Evolutionary conservation across 2,888 invertebrate species (phyloP).

Genomic region (Polyommatus iphigenia): DNA sequence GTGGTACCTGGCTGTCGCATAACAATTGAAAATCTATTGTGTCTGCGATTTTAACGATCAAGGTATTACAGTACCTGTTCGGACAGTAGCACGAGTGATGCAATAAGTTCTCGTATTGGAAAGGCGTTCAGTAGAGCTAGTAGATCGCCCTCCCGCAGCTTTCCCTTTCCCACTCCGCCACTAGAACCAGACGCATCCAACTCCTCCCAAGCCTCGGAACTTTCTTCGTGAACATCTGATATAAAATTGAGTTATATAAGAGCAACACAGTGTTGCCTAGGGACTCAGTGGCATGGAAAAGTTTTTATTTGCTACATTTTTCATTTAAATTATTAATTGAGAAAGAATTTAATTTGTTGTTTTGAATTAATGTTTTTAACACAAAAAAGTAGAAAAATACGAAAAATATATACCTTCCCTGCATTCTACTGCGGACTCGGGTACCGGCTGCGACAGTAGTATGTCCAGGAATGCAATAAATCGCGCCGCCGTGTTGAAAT

Average conservation of each 20-base stretch:
- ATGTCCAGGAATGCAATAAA: constrained; percentile 58
- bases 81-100: constrained; percentile 54
- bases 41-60: no score
- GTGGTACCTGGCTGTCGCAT: no score
- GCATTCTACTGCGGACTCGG: constrained; percentile 62
- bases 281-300: no score
- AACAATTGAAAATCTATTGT: no score
- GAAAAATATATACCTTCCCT: constrained; percentile 56
- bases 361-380: background rate
- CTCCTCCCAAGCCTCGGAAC: constrained; percentile 64
- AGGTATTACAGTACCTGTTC: constrained; percentile 47
- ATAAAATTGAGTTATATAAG: background rate
- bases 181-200: constrained; percentile 56
- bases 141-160: constrained; percentile 63
- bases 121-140: constrained; percentile 55
- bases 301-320: no score
- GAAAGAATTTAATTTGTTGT: no score
- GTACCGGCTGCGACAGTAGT: constrained; percentile 52
- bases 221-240: constrained; percentile 35
- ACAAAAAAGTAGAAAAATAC: constrained; percentile 43
- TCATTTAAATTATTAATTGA: no score
- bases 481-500: constrained; percentile 52
- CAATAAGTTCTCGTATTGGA: constrained; percentile 57
- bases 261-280: background rate
- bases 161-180: constrained; percentile 62